These are phyloP conservation scores for Sarcophilus harrisii DNA, from an alignment of 2,797 vertebrate species.

Conservation along the genomic window DNA sequence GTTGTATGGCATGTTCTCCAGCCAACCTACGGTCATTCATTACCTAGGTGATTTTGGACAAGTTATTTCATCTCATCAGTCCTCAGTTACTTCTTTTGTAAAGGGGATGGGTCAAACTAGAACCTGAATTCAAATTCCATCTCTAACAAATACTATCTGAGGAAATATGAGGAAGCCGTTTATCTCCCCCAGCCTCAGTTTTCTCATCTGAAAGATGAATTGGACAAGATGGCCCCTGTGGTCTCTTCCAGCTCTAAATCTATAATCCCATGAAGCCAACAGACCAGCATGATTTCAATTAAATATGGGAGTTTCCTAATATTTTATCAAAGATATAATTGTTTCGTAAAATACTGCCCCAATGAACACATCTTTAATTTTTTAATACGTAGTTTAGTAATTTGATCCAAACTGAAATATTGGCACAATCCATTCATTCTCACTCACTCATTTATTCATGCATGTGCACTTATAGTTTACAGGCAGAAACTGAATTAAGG, in stretches of 20 bases:
- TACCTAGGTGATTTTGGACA: neutral
- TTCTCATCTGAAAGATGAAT: neutral
- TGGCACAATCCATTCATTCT: neutral
- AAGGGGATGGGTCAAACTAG: slow-evolving; percentile 56
- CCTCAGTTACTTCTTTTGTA: neutral
- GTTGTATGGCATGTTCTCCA: slow-evolving; percentile 54
- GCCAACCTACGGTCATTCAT: neutral
- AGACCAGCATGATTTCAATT: neutral
- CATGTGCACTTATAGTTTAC: neutral
- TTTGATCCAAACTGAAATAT: neutral
- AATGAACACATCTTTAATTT: neutral
- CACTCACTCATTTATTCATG: neutral
- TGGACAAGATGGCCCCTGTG: neutral
- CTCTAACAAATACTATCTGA: neutral
- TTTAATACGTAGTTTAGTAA: neutral
- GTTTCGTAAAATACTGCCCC: neutral
- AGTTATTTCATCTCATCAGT: neutral
- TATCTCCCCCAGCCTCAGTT: neutral
- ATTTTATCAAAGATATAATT: neutral
- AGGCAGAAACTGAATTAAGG: neutral
- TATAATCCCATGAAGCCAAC: neutral
- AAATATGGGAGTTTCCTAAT: neutral
- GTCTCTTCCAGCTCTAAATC: neutral
- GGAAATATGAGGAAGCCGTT: neutral
- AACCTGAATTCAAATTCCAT: neutral